Conservation (phyloP, 2,797 vertebrate genomes). For the Premnoplex brunnescens region DNA sequence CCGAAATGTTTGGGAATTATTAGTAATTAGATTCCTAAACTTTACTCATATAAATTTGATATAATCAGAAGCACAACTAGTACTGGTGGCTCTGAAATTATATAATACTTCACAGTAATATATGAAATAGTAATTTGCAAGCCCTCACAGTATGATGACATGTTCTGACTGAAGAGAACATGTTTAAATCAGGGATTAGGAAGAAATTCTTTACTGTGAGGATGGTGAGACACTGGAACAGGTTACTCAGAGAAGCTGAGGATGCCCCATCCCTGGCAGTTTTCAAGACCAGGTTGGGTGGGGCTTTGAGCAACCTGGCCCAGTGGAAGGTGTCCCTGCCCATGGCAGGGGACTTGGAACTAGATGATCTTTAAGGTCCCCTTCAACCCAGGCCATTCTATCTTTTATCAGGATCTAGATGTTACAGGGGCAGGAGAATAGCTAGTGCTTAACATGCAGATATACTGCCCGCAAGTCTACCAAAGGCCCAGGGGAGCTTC, state of each 20-base stretch:
- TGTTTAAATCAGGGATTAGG: neutral
- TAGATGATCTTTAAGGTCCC: neutral
- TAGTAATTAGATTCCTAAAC: neutral
- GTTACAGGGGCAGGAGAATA: neutral
- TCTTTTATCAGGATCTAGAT: neutral
- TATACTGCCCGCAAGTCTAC: neutral
- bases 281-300: accelerated
- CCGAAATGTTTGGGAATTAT: neutral
- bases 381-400: neutral
- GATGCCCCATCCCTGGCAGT: neutral
- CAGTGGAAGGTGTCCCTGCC: neutral
- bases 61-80: neutral
- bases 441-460: neutral
- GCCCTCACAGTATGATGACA: neutral
- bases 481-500: neutral
- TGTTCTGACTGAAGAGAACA: neutral
- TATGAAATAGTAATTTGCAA: neutral
- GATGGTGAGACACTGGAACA: neutral
- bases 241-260: neutral
- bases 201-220: neutral
- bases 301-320: neutral
- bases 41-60: neutral
- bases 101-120: neutral
- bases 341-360: neutral
- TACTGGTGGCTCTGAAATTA: neutral